Conservation (phyloP, 1,140 invertebrate genomes). For the Holotrichia oblita region DNA sequence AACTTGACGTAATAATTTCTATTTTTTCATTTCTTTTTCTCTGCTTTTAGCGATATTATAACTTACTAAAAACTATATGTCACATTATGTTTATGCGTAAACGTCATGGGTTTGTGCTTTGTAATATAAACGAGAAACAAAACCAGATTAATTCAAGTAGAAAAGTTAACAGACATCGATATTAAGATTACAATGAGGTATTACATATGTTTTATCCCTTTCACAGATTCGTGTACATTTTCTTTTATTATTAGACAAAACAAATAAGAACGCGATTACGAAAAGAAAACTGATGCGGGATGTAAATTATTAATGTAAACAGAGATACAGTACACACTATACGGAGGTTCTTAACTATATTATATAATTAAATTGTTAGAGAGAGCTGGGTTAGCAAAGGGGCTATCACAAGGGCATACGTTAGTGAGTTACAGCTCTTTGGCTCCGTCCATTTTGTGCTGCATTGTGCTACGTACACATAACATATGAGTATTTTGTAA, state of each 20-base stretch:
- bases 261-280: not conserved
- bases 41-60: not conserved
- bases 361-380: conserved; percentile 40
- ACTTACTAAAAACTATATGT: conserved; percentile 39
- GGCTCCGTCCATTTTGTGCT: conserved; percentile 57
- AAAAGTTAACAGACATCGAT: conserved; percentile 10
- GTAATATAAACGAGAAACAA: not conserved
- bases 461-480: conserved; percentile 56
- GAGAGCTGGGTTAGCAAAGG: conserved; percentile 58
- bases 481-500: conserved; percentile 50
- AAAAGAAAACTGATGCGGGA: conserved; percentile 4
- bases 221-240: conserved; percentile 1
- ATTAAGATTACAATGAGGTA: conserved; percentile 3
- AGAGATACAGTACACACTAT: conserved; percentile 14
- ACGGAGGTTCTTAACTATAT: conserved; percentile 30
- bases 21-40: not conserved
- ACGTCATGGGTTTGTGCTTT: conserved; percentile 38
- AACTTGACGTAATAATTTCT: conserved; percentile 4
- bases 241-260: not conserved
- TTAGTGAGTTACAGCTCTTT: conserved; percentile 62
- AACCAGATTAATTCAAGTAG: not conserved
- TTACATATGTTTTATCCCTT: not conserved
- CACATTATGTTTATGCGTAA: conserved; percentile 39
- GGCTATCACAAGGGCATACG: conserved; percentile 59
- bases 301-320: not conserved